phyloP scores from a whole-genome alignment of 2,888 invertebrate species.

The Stenurella melanura region DNA sequence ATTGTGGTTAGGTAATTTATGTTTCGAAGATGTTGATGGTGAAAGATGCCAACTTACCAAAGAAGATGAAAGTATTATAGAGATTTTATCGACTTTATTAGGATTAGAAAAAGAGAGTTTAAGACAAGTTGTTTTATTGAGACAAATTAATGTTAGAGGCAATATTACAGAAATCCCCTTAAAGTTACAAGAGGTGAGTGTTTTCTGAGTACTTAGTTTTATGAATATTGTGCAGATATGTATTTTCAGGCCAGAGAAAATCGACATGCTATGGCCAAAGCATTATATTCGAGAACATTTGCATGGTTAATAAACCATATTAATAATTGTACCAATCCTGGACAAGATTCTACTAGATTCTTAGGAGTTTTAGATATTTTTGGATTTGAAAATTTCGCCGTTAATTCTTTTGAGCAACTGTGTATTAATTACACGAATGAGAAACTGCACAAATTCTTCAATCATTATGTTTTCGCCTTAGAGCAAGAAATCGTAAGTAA shows the following conservation, averaged over 20 bases:
- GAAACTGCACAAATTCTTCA: slow-evolving; percentile 96
- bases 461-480: slow-evolving; percentile 95
- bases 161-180: slow-evolving; percentile 95
- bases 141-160: slow-evolving; percentile 89
- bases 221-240: neutral
- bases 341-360: slow-evolving; percentile 85
- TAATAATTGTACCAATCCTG: slow-evolving; percentile 93
- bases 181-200: slow-evolving; percentile 85
- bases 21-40: slow-evolving; percentile 91
- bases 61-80: slow-evolving; percentile 83
- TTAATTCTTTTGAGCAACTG: slow-evolving; percentile 94
- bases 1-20: slow-evolving; percentile 92
- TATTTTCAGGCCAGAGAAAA: slow-evolving; percentile 86
- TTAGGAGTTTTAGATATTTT: slow-evolving; percentile 95
- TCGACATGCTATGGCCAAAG: slow-evolving; percentile 94
- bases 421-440: slow-evolving; percentile 97
- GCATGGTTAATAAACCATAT: slow-evolving; percentile 95
- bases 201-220: slow-evolving; percentile 15
- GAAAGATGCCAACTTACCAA: slow-evolving; percentile 86
- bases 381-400: slow-evolving; percentile 93
- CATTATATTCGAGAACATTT: slow-evolving; percentile 91
- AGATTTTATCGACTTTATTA: slow-evolving; percentile 83
- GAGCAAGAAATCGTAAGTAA: slow-evolving; percentile 93
- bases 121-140: slow-evolving; percentile 83
- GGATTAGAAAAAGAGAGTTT: slow-evolving; percentile 86